These are phyloP conservation scores for Nomada fabriciana DNA, from an alignment of 2,888 invertebrate species.

Conservation along the genomic window DNA sequence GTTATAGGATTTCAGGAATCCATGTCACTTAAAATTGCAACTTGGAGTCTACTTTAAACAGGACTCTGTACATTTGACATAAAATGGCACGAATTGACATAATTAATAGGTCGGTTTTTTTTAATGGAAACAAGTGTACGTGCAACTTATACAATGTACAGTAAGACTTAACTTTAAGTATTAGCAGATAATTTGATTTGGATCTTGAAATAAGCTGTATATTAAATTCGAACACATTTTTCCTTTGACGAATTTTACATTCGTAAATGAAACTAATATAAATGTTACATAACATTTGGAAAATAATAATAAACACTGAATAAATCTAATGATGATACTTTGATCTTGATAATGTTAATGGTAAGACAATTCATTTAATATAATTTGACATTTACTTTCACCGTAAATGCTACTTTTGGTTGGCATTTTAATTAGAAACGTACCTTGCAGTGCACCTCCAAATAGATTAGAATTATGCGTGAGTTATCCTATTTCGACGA, in stretches of 20 bases:
- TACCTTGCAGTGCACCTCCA: constrained; percentile 6
- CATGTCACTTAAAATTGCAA: constrained; percentile 36
- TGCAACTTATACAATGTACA: constrained; percentile 55
- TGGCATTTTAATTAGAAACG: constrained; percentile 34
- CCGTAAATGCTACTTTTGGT: constrained; percentile 18
- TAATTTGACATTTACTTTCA: constrained; percentile 22
- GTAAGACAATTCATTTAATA: constrained; percentile 25
- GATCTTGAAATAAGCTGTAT: constrained; percentile 31
- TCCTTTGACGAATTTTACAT: constrained; percentile 6
- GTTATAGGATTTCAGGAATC: constrained; percentile 40
- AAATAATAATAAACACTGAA: constrained; percentile 3
- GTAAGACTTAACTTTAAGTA: constrained; percentile 49
- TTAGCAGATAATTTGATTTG: constrained; percentile 43
- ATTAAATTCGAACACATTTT: constrained; percentile 32
- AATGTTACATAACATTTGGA: constrained; percentile 5
- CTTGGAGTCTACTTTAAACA: constrained; percentile 16
- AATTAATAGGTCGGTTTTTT: constrained; percentile 31
- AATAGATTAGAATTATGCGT: background rate
- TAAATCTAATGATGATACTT: background rate
- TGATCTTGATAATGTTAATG: constrained; percentile 9
- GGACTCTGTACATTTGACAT: constrained; percentile 50
- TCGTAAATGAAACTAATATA: constrained; percentile 5
- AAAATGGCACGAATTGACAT: constrained; percentile 33
- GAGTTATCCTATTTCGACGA: constrained; percentile 8
- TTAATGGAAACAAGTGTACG: constrained; percentile 44